Base-by-base conservation (phyloP, 2,888 invertebrate genomes). In the Serripes groenlandicus region DNA sequence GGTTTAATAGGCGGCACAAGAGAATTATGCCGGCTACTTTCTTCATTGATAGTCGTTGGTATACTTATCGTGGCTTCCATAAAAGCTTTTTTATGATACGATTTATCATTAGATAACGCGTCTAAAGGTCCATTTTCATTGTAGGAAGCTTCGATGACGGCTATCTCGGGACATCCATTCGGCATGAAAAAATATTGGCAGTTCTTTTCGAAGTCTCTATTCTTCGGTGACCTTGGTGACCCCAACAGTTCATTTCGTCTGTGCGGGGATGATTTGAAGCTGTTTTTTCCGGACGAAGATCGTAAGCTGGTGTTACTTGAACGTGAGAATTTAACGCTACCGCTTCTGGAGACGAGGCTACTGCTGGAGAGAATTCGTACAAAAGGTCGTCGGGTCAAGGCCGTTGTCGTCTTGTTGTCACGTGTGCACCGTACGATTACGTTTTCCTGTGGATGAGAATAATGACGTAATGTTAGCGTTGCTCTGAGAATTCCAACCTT, bases 31-130 rank as follows among this genome's bases (percentile, higher is more conserved):
- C 90, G 77, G 42, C 88, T 88, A 56, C 91, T 91, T 62, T 91
- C 91, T 73, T 91, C 91, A 56, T 90, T 89, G 15, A 91, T 91
- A 7, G 91, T 91, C 0, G 90, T 90, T 11, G 90, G 91, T 28
- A 91, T 90, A 69, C 89, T 90, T 26, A 91, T 82, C 15, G 87
- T 83, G 11, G 84, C 89, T 26, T 88, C 90, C 81, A 90, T 83
- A 26, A 89, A 88, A 3, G 79, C 85, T 68, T 81, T 80, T n/a
- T 78, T 81, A 54, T 82, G 85, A 42, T 76, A 75, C 15, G 54
- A 21, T 75, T 85, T 81, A 26, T 82, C 81, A 28, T 58, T 76
- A 3, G 76, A 76, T n/a, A n/a, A n/a, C 26, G 77, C 78, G 23
- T 54, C 74, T 9, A 34, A 23, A n/a, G 54, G 56, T 35, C 54